These are phyloP conservation scores for Zonitis immaculata DNA, from an alignment of 2,888 invertebrate species.

Conservation along the genomic window DNA sequence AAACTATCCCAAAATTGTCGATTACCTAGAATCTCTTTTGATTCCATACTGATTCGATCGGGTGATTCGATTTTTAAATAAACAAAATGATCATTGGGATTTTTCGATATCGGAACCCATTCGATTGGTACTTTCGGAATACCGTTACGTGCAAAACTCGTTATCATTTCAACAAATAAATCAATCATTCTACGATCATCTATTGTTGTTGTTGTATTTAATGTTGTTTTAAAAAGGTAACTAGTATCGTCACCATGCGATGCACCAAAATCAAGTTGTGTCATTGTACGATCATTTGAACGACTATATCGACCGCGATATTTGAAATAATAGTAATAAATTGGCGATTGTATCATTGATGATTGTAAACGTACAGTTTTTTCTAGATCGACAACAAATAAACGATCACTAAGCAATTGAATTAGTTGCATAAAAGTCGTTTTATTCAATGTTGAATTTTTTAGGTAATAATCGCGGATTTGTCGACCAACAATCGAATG, in stretches of 20 bases:
- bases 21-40: slow-evolving; percentile 53
- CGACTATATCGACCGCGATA: slow-evolving; percentile 58
- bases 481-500: slow-evolving; percentile 31
- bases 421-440: slow-evolving; percentile 28
- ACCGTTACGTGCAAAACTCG: slow-evolving; percentile 48
- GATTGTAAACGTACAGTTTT: slow-evolving; percentile 59
- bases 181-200: slow-evolving; percentile 52
- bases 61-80: slow-evolving; percentile 55
- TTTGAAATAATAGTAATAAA: slow-evolving; percentile 62
- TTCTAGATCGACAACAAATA: slow-evolving; percentile 59
- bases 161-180: slow-evolving; percentile 51
- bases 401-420: slow-evolving; percentile 57
- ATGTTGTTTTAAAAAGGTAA: slow-evolving; percentile 49
- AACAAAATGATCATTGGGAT: slow-evolving; percentile 45
- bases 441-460: slow-evolving; percentile 32
- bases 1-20: slow-evolving; percentile 59
- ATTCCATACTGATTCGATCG: slow-evolving; percentile 48
- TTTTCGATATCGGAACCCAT: slow-evolving; percentile 52
- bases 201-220: slow-evolving; percentile 41
- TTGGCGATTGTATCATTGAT: slow-evolving; percentile 53
- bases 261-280: slow-evolving; percentile 49
- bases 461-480: slow-evolving; percentile 43
- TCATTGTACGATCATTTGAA: slow-evolving; percentile 52
- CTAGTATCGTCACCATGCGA: slow-evolving; percentile 60
- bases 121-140: slow-evolving; percentile 22